Evolutionary conservation across 2,888 invertebrate genomes (phyloP).

Genomic region (Heliconius hortense): DNA sequence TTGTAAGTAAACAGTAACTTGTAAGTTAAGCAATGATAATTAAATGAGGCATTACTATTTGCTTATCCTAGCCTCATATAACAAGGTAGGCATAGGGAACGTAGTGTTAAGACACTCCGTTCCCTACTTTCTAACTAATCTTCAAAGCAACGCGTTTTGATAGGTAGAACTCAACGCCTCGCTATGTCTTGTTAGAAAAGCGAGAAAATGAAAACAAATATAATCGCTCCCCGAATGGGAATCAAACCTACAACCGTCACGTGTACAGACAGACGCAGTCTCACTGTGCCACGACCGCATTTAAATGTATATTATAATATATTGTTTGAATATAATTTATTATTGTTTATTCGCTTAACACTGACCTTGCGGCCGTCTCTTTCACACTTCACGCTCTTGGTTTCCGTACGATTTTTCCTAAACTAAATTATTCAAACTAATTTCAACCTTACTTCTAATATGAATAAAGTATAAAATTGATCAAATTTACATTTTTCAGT

Average conservation of each 20-base stretch:
- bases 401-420: constrained; percentile 74
- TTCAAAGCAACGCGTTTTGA: constrained; percentile 10
- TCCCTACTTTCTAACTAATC: background rate
- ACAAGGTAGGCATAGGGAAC: background rate
- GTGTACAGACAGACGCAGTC: background rate
- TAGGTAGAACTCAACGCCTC: background rate
- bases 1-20: too few species aligned
- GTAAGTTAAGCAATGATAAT: too few species aligned
- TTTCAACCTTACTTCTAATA: constrained; percentile 48
- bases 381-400: constrained; percentile 59
- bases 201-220: background rate
- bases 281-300: background rate
- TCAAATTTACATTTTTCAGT: constrained; percentile 57
- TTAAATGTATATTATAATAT: constrained; percentile 28
- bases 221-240: background rate
- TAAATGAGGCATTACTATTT: too few species aligned
- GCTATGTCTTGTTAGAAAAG: background rate
- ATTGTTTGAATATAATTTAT: constrained; percentile 45
- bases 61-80: background rate
- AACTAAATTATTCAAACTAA: constrained; percentile 43
- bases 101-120: background rate
- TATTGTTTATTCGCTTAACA: constrained; percentile 61
- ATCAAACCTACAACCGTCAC: background rate
- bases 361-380: constrained; percentile 70
- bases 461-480: constrained; percentile 52